phyloP scores from a whole-genome alignment of 1,140 invertebrate species.

The Camponotus floridanus region DNA sequence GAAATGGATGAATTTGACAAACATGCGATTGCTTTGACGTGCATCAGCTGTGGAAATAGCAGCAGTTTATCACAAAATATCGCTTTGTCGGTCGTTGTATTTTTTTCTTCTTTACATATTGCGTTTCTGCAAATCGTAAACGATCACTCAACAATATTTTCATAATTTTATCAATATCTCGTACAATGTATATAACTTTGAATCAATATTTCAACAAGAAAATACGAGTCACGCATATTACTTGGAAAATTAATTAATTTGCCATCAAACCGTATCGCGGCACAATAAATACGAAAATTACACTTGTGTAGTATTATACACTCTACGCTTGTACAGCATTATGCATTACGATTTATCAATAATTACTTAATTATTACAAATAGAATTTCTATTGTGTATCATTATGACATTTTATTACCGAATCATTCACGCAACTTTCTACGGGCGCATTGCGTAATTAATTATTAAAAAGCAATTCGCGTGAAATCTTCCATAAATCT shows the following conservation, averaged over 20 bases:
- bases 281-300: conserved; percentile 1
- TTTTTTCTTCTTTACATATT: conserved; percentile 4
- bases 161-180: neutral
- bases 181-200: too few species aligned
- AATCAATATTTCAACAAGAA: neutral
- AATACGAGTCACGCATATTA: neutral
- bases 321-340: neutral
- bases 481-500: neutral
- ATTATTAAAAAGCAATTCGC: conserved; percentile 27
- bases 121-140: neutral
- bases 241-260: conserved; percentile 27
- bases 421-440: conserved; percentile 16
- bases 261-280: neutral
- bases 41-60: neutral
- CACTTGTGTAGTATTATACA: neutral
- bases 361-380: neutral
- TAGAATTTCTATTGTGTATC: neutral
- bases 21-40: neutral
- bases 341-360: neutral
- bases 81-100: neutral
- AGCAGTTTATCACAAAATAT: conserved; percentile 15
- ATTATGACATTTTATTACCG: neutral
- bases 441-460: neutral
- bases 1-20: neutral
- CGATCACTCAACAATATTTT: neutral